Percentiles rank a stretch among this genome's conserved stretches.
phyloP scores from a whole-genome alignment of 2,797 vertebrate species.

The Scarus forsteni region DNA sequence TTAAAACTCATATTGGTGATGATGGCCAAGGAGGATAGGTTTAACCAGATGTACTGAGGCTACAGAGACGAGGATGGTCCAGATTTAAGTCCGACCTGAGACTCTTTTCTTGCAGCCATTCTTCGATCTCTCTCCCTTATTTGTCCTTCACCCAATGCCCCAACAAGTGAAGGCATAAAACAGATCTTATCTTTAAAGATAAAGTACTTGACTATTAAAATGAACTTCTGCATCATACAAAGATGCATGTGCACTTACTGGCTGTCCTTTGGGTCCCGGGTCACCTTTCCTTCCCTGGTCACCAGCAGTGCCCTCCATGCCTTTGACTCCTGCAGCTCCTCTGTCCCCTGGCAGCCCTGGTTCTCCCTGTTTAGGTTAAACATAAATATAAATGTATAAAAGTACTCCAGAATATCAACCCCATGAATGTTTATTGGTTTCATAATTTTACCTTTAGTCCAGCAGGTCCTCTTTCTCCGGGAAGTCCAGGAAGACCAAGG shows the following conservation, averaged over 20 bases:
- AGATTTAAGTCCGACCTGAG: too few species aligned
- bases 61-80: too few species aligned
- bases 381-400: not conserved
- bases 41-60: too few species aligned
- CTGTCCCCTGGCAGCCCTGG: slow-evolving; percentile 89
- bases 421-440: not conserved
- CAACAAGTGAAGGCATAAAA: too few species aligned
- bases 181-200: too few species aligned
- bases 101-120: too few species aligned
- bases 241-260: slow-evolving; percentile 77
- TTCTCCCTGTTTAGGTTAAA: slow-evolving; percentile 86
- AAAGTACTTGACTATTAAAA: not conserved
- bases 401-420: not conserved
- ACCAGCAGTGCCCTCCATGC: slow-evolving; percentile 86
- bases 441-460: slow-evolving; percentile 88
- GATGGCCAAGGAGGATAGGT: too few species aligned
- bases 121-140: too few species aligned
- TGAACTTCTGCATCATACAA: not conserved
- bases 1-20: too few species aligned
- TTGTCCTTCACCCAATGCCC: too few species aligned
- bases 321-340: slow-evolving; percentile 88
- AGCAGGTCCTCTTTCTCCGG: slow-evolving; percentile 86
- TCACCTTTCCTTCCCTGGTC: slow-evolving; percentile 92
- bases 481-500: slow-evolving; percentile 87
- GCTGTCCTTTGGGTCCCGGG: slow-evolving; percentile 89